Percentiles rank a stretch among this genome's conserved stretches.
Conservation (phyloP, 1,140 invertebrate genomes). For the Rhopalosiphum padi region DNA sequence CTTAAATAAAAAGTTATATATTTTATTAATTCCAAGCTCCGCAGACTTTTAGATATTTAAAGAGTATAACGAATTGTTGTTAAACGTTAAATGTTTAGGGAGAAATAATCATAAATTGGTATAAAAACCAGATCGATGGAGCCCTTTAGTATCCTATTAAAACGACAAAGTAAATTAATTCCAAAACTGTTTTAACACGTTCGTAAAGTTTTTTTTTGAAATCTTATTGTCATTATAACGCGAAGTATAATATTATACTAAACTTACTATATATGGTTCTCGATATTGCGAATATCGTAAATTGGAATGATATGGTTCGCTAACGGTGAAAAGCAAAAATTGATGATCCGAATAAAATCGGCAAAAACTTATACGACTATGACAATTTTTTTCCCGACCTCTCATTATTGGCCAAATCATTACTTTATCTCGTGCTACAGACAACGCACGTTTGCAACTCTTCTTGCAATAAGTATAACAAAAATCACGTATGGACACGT, state of each 20-base stretch:
- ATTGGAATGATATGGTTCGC: neutral
- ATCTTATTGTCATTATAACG: neutral
- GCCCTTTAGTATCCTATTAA: neutral
- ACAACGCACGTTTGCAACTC: neutral
- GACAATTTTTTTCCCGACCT: neutral
- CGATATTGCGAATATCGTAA: neutral
- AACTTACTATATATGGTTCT: neutral
- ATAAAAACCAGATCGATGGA: neutral
- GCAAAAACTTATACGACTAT: neutral
- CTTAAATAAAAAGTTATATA: no score
- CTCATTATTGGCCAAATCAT: slow-evolving; percentile 55
- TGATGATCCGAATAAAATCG: slow-evolving; percentile 34
- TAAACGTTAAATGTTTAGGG: neutral
- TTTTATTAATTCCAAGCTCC: no score
- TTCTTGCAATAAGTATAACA: neutral
- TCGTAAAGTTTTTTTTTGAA: neutral
- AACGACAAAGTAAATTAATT: neutral
- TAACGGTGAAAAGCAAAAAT: neutral
- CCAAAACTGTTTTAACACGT: neutral
- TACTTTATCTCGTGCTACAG: slow-evolving; percentile 22
- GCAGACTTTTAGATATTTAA: no score
- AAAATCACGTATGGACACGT: slow-evolving; percentile 28
- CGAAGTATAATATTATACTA: neutral
- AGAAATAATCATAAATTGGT: slow-evolving; percentile 14
- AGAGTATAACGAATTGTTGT: no score